Evolutionary conservation across 2,797 vertebrate genomes (phyloP), one percentile per base, ranked within the genome.

Genomic region (Protonibea diacanthus): DNA sequence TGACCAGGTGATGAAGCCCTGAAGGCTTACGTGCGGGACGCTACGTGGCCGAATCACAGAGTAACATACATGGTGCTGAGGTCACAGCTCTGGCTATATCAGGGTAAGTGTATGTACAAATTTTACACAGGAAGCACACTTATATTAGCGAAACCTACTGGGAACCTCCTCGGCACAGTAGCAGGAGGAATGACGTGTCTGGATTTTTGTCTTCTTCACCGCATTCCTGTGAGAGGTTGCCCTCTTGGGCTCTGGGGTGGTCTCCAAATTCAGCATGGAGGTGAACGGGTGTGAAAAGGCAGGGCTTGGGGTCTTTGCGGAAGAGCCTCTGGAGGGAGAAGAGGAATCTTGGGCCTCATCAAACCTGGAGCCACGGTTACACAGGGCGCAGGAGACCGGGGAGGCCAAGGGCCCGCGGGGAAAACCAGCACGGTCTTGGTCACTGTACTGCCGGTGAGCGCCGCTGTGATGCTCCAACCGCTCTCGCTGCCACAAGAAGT

Each of bases 401-500:
- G 95, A 96, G 56, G 94, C 94, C 0, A 85, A 85, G n/a, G 97
- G 97, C 3, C 97, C 97, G 0, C 94, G 95, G 2, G 97, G 97
- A 23, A 95, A 55, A 3, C 80, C 85, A 4, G 82, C 62, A 4
- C 82, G 60, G 0, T 92, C 78, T 17, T 40, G 21, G n/a, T 82
- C 84, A 3, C 62, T 49, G 4, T 96, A 97, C 29, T 90, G 94
- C 60, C 98, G 94, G 75, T 95, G 87, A 9, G 97, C 97, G 4
- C 97, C 97, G 0, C 97, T 97, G 90, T 99, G 98, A 83, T 96
- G 94, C 72, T 88, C 72, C 0, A 96, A 95, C 4, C 98, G 95
- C 81, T 96, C 95, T 7, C 97, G 95, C 86, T 97, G 96, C 98
- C 98, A 99, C 79, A 95, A 87, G 1, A 94, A 96, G 86, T 99